phyloP scores from a whole-genome alignment of 2,888 invertebrate genomes.

The Leptodirus hochenwartii region DNA sequence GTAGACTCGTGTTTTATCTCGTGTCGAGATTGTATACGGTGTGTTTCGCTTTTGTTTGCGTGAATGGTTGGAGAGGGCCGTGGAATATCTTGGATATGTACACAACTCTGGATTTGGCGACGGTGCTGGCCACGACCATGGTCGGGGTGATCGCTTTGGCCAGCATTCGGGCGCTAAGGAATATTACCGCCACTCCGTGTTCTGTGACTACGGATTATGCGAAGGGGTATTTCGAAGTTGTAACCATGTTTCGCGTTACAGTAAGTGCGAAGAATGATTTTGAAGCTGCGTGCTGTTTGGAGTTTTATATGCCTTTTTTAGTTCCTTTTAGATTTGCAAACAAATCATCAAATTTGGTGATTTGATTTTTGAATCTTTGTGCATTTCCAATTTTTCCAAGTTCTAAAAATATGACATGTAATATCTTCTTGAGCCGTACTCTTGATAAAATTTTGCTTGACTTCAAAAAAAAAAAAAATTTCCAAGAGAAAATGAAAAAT shows the following conservation, averaged over 20 bases:
- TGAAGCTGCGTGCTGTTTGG: not conserved
- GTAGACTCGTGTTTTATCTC: slow-evolving; percentile 47
- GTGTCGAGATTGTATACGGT: slow-evolving; percentile 57
- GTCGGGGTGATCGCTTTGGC: slow-evolving; percentile 50
- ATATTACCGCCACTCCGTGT: slow-evolving; percentile 69
- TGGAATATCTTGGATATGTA: slow-evolving; percentile 62
- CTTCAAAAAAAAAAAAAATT: too few relatives aligned
- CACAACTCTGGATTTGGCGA: slow-evolving; percentile 38
- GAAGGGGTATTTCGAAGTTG: slow-evolving; percentile 64
- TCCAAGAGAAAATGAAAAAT: too few relatives aligned
- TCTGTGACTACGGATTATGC: slow-evolving; percentile 56
- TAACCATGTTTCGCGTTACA: slow-evolving; percentile 66
- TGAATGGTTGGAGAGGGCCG: slow-evolving; percentile 75
- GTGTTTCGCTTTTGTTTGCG: slow-evolving; percentile 60
- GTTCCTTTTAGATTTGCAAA: too few relatives aligned
- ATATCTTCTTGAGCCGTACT: too few relatives aligned
- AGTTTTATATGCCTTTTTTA: not conserved
- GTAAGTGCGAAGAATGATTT: slow-evolving; percentile 34
- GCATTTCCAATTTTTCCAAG: too few relatives aligned
- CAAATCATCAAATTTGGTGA: too few relatives aligned
- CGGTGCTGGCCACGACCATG: slow-evolving; percentile 42
- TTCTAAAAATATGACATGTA: too few relatives aligned
- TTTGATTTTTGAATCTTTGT: too few relatives aligned
- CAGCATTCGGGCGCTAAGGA: slow-evolving; percentile 51
- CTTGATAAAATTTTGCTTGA: too few relatives aligned